Base-by-base conservation (phyloP, 2,113 vertebrate genomes). In the Hemibagrus wyckioides region DNA sequence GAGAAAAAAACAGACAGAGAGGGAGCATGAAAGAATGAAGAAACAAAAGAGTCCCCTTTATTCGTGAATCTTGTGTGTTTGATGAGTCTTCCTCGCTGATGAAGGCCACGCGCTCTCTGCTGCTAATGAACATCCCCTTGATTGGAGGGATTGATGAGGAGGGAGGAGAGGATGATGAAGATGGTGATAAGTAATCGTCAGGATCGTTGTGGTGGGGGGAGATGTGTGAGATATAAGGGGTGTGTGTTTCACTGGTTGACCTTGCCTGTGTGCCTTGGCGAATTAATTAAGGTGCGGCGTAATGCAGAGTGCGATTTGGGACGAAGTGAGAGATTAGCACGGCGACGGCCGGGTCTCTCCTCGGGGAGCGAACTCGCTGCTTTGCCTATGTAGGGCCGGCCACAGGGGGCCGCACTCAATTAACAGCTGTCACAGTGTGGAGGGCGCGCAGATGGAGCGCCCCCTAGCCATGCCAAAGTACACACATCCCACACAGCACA, bases 101-200 rank as follows among this genome's bases (percentile, higher is more conserved):
- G 91, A 94, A 90, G 79, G 76, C 67, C 75, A 89, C 90, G 89
- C n/a, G 59, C 85, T 90, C 52, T 11, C 28, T 36, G 59, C 85
- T 80, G 90, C 92, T 94, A 94, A 94, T 95, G 91, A 94, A 91
- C 88, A 87, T 48, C 44, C 73, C 83, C 30, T 91, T 92, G 92
- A 80, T 85, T 36, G 17, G 75, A 87, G 73, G 2, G 11, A 88
- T 69, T 28, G 80, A 86, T 82, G 39, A 76, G 59, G 83, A 67
- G 59, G 41, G 41, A 80, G 69, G n/a, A 39, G 76, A 48, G 28
- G 52, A 59, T 19, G 80, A 83, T 75, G 57, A 80, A 54, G 59
- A 80, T 28, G n/a, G 52, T 11, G 44, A 56, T 15, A 50, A 14
- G 77, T 88, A 85, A 87, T 87, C 82, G 84, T 84, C 33, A 36